Evolutionary conservation across 30 jellyfish, hydroid and myxozoan species (phyloP).

Genomic region (Aurelia aurita): DNA sequence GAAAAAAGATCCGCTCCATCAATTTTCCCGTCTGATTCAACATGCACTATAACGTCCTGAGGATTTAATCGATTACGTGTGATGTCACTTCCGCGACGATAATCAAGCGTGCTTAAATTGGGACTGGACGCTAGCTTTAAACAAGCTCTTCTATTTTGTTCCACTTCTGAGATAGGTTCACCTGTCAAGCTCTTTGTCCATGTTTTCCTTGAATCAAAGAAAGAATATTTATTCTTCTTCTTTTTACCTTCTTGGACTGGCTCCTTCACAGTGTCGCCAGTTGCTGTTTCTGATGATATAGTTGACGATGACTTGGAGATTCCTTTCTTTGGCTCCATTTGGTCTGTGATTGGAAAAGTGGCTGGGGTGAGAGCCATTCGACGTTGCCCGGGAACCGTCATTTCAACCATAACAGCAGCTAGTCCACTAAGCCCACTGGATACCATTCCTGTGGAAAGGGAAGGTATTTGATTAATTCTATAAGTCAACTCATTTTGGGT

Average conservation of each 20-base stretch:
- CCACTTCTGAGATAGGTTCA: not conserved
- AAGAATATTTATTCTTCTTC: conserved; percentile 1
- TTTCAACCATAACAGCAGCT: conserved; percentile 87
- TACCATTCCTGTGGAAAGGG: conserved; percentile 53
- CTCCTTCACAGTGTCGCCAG: conserved; percentile 13
- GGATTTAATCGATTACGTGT: conserved; percentile 27
- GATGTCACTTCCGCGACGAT: conserved; percentile 30
- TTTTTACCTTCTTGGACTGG: conserved; percentile 6
- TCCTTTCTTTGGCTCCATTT: conserved; percentile 31
- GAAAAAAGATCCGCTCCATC: conserved; percentile 34
- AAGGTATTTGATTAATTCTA: not conserved
- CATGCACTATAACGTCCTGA: conserved; percentile 14
- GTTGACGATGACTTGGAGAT: conserved; percentile 44
- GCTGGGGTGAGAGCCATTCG: conserved; percentile 81
- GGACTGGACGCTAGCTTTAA: conserved; percentile 52
- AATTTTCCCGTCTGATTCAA: conserved; percentile 28
- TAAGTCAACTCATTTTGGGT: not conserved
- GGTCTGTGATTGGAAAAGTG: conserved; percentile 67
- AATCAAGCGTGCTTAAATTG: conserved; percentile 31
- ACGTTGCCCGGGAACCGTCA: conserved; percentile 88
- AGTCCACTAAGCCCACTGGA: conserved; percentile 76
- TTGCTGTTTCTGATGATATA: conserved; percentile 20
- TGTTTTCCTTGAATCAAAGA: conserved; percentile 29
- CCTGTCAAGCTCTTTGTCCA: conserved; percentile 46
- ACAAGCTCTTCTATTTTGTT: not conserved